Conservation (phyloP, 2,797 vertebrate species). For the Pangasius djambal region DNA sequence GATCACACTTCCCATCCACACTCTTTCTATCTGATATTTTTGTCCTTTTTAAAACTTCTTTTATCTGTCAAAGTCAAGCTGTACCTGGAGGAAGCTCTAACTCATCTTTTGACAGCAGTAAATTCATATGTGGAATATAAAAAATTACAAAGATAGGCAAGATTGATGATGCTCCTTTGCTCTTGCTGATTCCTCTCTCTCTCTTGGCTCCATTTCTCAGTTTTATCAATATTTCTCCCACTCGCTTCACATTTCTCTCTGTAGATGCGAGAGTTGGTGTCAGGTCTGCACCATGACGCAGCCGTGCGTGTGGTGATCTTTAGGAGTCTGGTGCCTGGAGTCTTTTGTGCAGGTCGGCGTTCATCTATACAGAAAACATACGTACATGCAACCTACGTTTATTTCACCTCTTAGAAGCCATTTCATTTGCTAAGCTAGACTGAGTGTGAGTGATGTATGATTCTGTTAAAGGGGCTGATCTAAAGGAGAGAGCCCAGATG, state of each 20-base stretch:
- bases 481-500: constrained; percentile 92
- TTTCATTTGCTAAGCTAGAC: neutral
- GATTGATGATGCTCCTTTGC: constrained; percentile 24
- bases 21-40: neutral
- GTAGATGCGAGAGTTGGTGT: constrained; percentile 83
- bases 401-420: neutral
- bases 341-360: constrained; percentile 92
- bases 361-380: neutral
- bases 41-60: neutral
- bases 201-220: neutral
- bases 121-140: constrained; percentile 27
- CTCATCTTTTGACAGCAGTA: constrained; percentile 24
- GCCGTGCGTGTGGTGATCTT: constrained; percentile 85
- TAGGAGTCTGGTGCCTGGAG: constrained; percentile 85
- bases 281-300: constrained; percentile 76
- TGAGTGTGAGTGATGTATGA: neutral
- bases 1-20: constrained; percentile 41
- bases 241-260: constrained; percentile 28
- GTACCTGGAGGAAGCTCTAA: neutral
- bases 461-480: constrained; percentile 69
- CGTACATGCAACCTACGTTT: neutral
- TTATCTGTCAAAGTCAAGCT: neutral
- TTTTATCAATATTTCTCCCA: constrained; percentile 29
- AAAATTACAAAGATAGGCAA: constrained; percentile 2
- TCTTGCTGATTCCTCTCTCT: neutral